These are phyloP conservation scores for Oryctolagus cuniculus DNA, from an alignment of 2,113 vertebrate genomes.

Conservation along the genomic window mOryCun1.1 NC_091436.1:21770001-21770500, in stretches of 20 bases:
- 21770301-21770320: not conserved
- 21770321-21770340: not conserved
- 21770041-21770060: too few species aligned
- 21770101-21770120: too few species aligned
- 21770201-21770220: too few species aligned
- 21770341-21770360: not conserved
- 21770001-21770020: too few species aligned
- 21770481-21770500: not conserved
- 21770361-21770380: not conserved
- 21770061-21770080: too few species aligned
- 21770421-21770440: too few species aligned
- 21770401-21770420: not conserved
- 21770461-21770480: not conserved
- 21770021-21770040: too few species aligned
- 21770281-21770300: not conserved
- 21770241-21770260: not conserved
- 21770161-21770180: too few species aligned
- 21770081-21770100: too few species aligned
- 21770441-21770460: not conserved
- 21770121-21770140: too few species aligned
- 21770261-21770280: not conserved
- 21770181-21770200: too few species aligned
- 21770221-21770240: not conserved
- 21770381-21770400: not conserved
- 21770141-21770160: too few species aligned